phyloP scores from a whole-genome alignment of 2,797 vertebrate genomes.

The Lateolabrax maculatus region DNA sequence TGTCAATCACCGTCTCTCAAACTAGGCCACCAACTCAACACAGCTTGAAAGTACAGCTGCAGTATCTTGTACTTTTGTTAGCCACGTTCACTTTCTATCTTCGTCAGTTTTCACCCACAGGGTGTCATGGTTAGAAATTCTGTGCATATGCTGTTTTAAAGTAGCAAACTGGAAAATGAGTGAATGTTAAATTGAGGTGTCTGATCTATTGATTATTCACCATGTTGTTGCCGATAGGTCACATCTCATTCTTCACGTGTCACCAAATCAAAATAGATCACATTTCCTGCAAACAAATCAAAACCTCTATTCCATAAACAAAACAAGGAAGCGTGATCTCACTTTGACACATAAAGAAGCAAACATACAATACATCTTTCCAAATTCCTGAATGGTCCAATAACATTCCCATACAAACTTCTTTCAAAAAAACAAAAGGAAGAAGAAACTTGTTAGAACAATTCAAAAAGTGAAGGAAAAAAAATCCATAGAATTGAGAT shows the following conservation, averaged over 20 bases:
- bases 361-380: background rate
- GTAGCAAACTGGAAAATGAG: background rate
- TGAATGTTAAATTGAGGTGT: conserved; percentile 1
- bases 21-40: conserved; percentile 45
- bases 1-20: conserved; percentile 60
- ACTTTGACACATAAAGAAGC: background rate
- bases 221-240: background rate
- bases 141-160: conserved; percentile 18
- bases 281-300: background rate
- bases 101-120: conserved; percentile 25
- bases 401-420: background rate
- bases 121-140: conserved; percentile 22
- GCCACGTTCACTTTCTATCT: conserved; percentile 9
- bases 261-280: conserved; percentile 1
- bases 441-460: background rate
- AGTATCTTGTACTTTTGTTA: conserved; percentile 38
- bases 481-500: background rate
- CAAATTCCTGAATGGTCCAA: background rate
- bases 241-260: background rate
- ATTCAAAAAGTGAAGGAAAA: background rate
- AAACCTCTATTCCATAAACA: background rate
- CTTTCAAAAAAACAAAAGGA: background rate
- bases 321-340: background rate
- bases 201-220: background rate
- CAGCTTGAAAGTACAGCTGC: conserved; percentile 33